Percentiles rank a stretch among this genome's conserved stretches.
phyloP scores from a whole-genome alignment of 2,113 vertebrate genomes.

The Callipepla squamata region DNA sequence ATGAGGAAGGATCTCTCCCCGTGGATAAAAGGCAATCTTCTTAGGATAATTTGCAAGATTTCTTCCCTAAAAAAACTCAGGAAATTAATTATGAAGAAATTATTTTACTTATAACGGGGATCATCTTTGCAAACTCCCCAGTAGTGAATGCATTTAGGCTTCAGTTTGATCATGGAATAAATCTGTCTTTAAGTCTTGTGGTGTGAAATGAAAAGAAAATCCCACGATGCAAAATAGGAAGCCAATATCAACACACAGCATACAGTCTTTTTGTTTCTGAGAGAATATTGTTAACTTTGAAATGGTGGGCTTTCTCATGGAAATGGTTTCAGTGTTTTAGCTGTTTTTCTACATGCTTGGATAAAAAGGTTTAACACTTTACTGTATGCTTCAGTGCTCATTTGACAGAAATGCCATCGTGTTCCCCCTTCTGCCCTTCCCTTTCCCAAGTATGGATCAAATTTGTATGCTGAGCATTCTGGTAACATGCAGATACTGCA shows the following conservation, averaged over 20 bases:
- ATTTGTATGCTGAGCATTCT: not conserved
- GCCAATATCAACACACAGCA: conserved; percentile 15
- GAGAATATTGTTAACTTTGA: conserved; percentile 29
- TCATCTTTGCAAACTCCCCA: not conserved
- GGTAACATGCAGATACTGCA: not conserved
- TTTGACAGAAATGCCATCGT: conserved; percentile 10
- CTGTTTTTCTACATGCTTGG: conserved; percentile 9
- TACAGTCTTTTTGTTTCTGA: not conserved
- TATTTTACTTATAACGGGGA: not conserved
- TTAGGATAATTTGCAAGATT: not conserved
- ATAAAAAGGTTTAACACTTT: conserved; percentile 18
- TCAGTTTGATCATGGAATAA: not conserved
- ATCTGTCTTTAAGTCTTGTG: not conserved
- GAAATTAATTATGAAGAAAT: not conserved
- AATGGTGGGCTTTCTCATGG: not conserved
- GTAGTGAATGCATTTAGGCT: not conserved
- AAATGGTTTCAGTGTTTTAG: conserved; percentile 6
- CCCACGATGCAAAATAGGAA: conserved; percentile 3
- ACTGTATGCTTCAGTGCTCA: not conserved
- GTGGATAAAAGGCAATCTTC: not conserved
- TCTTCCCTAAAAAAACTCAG: not conserved
- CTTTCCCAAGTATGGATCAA: not conserved
- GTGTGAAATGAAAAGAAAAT: conserved; percentile 44
- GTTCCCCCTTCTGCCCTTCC: not conserved
- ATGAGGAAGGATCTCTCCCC: not conserved